Base-by-base conservation (phyloP, 2,888 invertebrate species). In the Cryptus viduatorius region DNA sequence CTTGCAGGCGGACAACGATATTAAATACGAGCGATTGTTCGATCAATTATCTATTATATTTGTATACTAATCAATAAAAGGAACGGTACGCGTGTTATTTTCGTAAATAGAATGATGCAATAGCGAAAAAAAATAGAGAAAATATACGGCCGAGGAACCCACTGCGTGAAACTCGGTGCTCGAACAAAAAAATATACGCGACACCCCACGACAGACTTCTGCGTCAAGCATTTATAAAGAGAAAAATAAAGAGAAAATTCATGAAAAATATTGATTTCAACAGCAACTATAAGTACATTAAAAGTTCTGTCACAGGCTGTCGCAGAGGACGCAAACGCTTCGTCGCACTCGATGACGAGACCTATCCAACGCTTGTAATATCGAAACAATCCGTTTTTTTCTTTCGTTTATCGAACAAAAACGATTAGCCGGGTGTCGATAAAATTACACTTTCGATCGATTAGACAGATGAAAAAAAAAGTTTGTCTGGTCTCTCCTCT, bases 281-380 rank as follows among this genome's bases (percentile, higher is more conserved):
- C 72, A 69, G 79, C 79, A 79, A 83, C 79, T 76, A 81, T 84
- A 85, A 86, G 87, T 87, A 86, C 86, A 86, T 86, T 81, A 76
- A 84, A 84, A 86, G 48, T 79, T 79, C 69, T 84, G 79, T 84
- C 79, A 67, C 73, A 79, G 72, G 71, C 79, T 73, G 77, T 78
- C 68, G 59, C 61, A 56, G 37, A 29, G 59, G 29, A n/a, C 44
- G 56, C 56, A 24, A 56, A 16, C 46, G 37, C 50, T 64, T 16
- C 37, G 64, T 46, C 31, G 44, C 37, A 59, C 29, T 72, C 72
- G 56, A 44, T 37, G 5, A 16, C 65, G 65, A 37, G 14, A 42
- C 31, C 7, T 1, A 14, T 46, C 68, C 50, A 12, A 46, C 29
- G 59, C 29, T 8, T 37, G 37, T 68, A n/a, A 29, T 46, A 59